These are phyloP conservation scores for Palloptera scutellata DNA, from an alignment of 2,888 invertebrate species.

Conservation along the genomic window DNA sequence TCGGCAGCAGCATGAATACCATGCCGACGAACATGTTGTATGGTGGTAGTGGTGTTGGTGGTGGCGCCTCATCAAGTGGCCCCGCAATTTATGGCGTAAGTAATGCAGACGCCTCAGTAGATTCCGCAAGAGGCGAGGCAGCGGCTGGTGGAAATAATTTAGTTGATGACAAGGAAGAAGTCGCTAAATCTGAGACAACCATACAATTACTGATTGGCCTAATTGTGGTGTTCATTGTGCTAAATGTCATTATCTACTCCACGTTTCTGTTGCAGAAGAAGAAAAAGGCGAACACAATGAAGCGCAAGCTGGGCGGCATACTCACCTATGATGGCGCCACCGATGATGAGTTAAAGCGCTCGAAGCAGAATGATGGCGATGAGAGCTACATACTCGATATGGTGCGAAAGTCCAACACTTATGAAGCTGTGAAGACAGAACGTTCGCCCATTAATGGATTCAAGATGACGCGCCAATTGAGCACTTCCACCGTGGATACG, in stretches of 20 bases:
- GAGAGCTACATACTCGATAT: conserved; percentile 62
- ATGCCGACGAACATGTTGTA: conserved; percentile 15
- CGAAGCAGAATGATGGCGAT: conserved; percentile 60
- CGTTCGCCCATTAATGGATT: conserved; percentile 67
- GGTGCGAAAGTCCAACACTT: conserved; percentile 61
- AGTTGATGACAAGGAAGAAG: conserved; percentile 51
- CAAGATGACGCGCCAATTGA: conserved; percentile 76
- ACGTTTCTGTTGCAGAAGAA: conserved; percentile 59
- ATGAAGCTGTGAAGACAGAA: conserved; percentile 59
- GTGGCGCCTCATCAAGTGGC: conserved; percentile 21
- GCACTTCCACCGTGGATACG: conserved; percentile 83
- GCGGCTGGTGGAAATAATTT: conserved; percentile 29
- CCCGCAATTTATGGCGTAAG: conserved; percentile 34
- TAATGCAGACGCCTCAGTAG: conserved; percentile 15
- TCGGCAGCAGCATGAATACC: conserved; percentile 18
- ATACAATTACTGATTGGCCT: conserved; percentile 71
- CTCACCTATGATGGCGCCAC: conserved; percentile 60
- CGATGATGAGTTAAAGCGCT: conserved; percentile 62
- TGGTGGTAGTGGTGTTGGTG: background rate
- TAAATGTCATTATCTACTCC: conserved; percentile 69
- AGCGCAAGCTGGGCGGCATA: conserved; percentile 60
- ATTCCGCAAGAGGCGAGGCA: conserved; percentile 19
- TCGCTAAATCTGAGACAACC: conserved; percentile 70
- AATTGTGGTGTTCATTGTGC: conserved; percentile 75
- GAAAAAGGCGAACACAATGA: conserved; percentile 51